These are phyloP conservation scores for Corythornis madagascariensis DNA, from an alignment of 2,113 vertebrate species.

Conservation along the genomic window DNA sequence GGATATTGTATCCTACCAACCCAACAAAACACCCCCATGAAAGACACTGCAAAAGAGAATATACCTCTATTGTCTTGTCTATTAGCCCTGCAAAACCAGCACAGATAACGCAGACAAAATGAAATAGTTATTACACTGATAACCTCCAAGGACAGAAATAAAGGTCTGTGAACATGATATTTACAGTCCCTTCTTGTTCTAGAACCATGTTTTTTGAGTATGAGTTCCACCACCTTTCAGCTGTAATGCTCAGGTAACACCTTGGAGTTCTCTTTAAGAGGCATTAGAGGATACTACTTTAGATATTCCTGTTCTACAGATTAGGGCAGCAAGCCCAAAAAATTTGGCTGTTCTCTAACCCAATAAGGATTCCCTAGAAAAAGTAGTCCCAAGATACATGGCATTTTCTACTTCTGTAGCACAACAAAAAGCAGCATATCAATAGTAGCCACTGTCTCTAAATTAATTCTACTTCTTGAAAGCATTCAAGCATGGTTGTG, in stretches of 20 bases:
- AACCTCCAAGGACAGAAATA: neutral
- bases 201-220: neutral
- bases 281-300: neutral
- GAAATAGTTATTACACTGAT: neutral
- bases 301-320: neutral
- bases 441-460: neutral
- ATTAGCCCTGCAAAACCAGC: neutral
- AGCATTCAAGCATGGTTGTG: too few species aligned
- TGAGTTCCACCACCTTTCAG: neutral
- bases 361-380: neutral
- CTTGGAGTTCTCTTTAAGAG: neutral
- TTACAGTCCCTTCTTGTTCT: neutral
- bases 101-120: neutral
- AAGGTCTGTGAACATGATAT: neutral
- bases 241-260: neutral
- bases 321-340: neutral
- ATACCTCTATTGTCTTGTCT: neutral
- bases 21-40: neutral
- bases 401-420: neutral
- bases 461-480: neutral
- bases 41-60: neutral
- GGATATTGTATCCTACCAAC: neutral
- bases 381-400: neutral
- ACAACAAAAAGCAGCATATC: neutral
- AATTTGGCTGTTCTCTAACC: neutral